These are phyloP conservation scores for Acleris laterana DNA, from an alignment of 2,888 invertebrate species.

Conservation along the genomic window DNA sequence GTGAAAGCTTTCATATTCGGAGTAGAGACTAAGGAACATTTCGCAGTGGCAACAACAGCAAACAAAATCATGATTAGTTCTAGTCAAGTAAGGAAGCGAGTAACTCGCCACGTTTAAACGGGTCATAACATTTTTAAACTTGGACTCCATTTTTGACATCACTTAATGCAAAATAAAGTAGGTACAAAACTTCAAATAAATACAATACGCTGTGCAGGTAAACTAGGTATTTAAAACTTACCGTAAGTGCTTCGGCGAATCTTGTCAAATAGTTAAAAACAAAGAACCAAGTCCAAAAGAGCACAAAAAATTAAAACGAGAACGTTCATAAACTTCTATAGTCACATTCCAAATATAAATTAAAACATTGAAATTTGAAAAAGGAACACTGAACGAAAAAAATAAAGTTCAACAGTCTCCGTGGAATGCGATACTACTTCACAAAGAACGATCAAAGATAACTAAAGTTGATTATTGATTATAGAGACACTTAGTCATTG, in stretches of 20 bases:
- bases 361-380: constrained; percentile 61
- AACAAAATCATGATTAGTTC: background rate
- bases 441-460: constrained; percentile 51
- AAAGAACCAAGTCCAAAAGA: constrained; percentile 56
- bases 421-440: constrained; percentile 79
- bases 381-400: constrained; percentile 68
- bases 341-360: constrained; percentile 49
- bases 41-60: constrained; percentile 26
- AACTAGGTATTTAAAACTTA: constrained; percentile 48
- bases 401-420: constrained; percentile 81
- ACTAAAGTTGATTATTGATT: constrained; percentile 32
- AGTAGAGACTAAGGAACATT: background rate
- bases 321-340: constrained; percentile 27
- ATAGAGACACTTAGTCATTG: constrained; percentile 11
- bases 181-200: background rate
- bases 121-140: background rate
- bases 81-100: constrained; percentile 9
- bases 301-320: constrained; percentile 41
- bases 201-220: constrained; percentile 17
- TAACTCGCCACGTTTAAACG: constrained; percentile 17
- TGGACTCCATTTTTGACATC: background rate
- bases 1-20: background rate
- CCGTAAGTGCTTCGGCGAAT: constrained; percentile 80
- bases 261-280: constrained; percentile 61
- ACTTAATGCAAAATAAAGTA: background rate